These are phyloP conservation scores for Diadumene lineata DNA, from an alignment of 92 coral and sea anemone species.

Conservation along the genomic window DNA sequence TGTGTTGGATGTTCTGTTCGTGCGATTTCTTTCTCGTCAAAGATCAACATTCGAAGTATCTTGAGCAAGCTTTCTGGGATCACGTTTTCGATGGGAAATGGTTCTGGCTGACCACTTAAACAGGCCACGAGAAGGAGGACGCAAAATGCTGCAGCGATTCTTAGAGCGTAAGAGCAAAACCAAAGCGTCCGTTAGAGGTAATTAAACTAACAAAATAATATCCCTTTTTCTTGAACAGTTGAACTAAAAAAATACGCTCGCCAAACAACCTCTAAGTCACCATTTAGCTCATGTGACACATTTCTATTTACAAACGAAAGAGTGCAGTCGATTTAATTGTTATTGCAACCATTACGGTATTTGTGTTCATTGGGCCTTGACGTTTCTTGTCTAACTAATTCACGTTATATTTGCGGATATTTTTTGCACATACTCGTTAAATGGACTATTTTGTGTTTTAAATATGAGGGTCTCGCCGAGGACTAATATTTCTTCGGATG, in stretches of 20 bases:
- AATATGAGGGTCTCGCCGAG: constrained; percentile 3
- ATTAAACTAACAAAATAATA: constrained; percentile 33
- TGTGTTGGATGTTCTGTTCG: constrained; percentile 24
- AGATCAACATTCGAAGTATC: constrained; percentile 18
- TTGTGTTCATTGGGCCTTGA: constrained; percentile 1
- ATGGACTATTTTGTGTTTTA: constrained; percentile 30
- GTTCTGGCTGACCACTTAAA: constrained; percentile 64
- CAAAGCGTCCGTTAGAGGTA: constrained; percentile 82
- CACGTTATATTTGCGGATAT: constrained; percentile 29
- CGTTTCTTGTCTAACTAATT: constrained; percentile 6
- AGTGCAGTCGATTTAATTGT: constrained; percentile 11
- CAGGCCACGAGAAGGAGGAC: constrained; percentile 63
- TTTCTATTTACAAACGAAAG: background rate
- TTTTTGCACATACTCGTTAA: constrained; percentile 25
- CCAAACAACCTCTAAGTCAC: background rate
- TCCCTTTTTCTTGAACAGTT: constrained; percentile 9
- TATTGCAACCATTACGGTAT: constrained; percentile 22
- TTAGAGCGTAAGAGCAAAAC: constrained; percentile 78
- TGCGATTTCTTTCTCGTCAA: constrained; percentile 21
- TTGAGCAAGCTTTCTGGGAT: constrained; percentile 10
- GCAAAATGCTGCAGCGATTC: constrained; percentile 82
- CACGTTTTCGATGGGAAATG: constrained; percentile 49
- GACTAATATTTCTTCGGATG: background rate
- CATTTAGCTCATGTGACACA: background rate
- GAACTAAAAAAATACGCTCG: background rate